These are phyloP conservation scores for Megaleporinus macrocephalus DNA, from an alignment of 2,113 vertebrate species.

Conservation along the genomic window DNA sequence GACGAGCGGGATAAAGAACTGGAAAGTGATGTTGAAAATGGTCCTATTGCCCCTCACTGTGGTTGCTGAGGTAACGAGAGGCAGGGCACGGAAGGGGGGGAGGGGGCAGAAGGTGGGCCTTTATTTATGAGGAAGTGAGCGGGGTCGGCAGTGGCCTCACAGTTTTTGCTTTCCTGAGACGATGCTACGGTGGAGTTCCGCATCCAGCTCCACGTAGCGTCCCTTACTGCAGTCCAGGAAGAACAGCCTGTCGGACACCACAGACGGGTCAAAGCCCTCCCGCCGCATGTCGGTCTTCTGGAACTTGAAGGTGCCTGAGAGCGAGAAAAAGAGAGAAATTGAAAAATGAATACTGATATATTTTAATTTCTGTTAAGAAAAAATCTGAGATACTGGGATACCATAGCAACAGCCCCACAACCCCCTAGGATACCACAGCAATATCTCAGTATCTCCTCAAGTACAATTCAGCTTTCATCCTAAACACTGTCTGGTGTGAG, in stretches of 20 bases:
- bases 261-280: constrained; percentile 82
- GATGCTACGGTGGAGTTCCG: constrained; percentile 81
- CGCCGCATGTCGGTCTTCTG: constrained; percentile 91
- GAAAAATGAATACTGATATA: too few relatives aligned
- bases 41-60: constrained; percentile 64
- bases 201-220: constrained; percentile 79
- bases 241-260: constrained; percentile 87
- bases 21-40: constrained; percentile 30
- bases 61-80: constrained; percentile 75
- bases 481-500: too few relatives aligned
- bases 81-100: neutral
- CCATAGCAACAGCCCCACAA: too few relatives aligned
- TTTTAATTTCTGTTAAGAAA: too few relatives aligned
- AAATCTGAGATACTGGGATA: too few relatives aligned
- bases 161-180: constrained; percentile 88
- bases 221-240: constrained; percentile 89
- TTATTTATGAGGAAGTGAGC: constrained; percentile 14
- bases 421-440: too few relatives aligned
- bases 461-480: too few relatives aligned
- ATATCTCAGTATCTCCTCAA: too few relatives aligned
- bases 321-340: neutral
- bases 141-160: constrained; percentile 58
- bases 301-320: constrained; percentile 93
- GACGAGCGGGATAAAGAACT: neutral
- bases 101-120: constrained; percentile 34